Conservation (phyloP, 2,888 invertebrate species). For the Campopleginae sp. region DNA sequence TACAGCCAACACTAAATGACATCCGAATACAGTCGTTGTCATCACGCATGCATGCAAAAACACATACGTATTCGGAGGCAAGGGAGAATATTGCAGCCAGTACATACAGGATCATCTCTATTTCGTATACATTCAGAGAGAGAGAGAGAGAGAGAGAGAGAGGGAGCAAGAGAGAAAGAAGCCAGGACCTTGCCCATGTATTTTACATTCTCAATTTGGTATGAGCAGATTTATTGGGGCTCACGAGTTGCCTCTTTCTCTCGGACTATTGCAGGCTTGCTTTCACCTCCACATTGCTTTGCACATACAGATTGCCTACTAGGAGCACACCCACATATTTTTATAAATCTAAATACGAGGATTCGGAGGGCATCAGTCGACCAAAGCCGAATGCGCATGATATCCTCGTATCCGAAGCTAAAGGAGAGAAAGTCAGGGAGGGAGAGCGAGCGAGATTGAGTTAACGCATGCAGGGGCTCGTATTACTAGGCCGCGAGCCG, state of each 20-base stretch:
- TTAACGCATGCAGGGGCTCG: conserved; percentile 50
- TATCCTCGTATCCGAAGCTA: conserved; percentile 14
- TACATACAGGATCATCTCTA: conserved; percentile 71
- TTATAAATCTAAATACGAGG: conserved; percentile 12
- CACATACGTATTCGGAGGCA: conserved; percentile 40
- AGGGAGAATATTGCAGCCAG: conserved; percentile 60
- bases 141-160: conserved; percentile 43
- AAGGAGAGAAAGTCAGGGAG: background rate
- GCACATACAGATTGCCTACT: conserved; percentile 50
- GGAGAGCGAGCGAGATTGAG: conserved; percentile 18
- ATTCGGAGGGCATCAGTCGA: conserved; percentile 28
- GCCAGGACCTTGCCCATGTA: conserved; percentile 74
- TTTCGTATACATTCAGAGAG: conserved; percentile 47
- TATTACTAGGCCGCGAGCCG: conserved; percentile 50
- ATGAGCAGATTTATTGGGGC: conserved; percentile 80
- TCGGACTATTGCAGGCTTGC: conserved; percentile 35
- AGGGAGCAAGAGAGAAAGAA: conserved; percentile 36
- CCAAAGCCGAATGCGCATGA: conserved; percentile 44
- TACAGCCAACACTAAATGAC: conserved; percentile 41
- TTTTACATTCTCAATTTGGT: conserved; percentile 82
- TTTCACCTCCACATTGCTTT: conserved; percentile 51
- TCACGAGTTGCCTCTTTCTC: conserved; percentile 65
- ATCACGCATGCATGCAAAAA: conserved; percentile 66
- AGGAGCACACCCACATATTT: background rate
- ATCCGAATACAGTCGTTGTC: conserved; percentile 58